phyloP scores from a whole-genome alignment of 1,140 invertebrate genomes.

The Caenorhabditis brenneri region DNA sequence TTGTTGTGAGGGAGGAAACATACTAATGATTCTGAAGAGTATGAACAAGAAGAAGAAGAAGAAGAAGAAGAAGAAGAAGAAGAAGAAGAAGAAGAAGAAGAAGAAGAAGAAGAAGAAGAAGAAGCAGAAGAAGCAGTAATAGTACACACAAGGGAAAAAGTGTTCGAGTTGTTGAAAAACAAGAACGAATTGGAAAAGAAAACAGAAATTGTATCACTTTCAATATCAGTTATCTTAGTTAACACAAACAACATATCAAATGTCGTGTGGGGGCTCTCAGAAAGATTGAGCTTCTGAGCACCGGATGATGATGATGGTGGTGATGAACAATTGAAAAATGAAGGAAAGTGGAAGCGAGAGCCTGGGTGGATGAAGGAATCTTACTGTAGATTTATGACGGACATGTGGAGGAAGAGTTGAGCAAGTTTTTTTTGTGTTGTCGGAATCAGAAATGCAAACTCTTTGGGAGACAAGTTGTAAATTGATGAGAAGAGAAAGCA shows the following conservation, averaged over 20 bases:
- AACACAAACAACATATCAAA: slow-evolving; percentile 43
- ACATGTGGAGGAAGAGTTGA: neutral
- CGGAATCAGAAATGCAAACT: neutral
- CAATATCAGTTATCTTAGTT: slow-evolving; percentile 41
- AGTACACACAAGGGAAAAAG: neutral
- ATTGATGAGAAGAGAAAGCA: slow-evolving; percentile 9
- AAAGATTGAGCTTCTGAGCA: neutral
- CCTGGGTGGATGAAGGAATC: neutral
- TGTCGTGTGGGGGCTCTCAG: neutral
- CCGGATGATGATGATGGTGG: neutral
- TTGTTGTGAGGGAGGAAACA: slow-evolving; percentile 1
- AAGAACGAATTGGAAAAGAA: slow-evolving; percentile 3
- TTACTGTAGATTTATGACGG: slow-evolving; percentile 42
- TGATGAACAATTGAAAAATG: slow-evolving; percentile 40
- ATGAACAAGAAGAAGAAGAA: neutral
- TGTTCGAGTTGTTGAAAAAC: neutral
- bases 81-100: neutral
- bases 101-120: neutral
- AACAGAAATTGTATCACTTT: slow-evolving; percentile 25
- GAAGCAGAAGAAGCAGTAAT: neutral
- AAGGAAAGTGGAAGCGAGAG: neutral
- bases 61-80: neutral
- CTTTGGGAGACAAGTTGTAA: slow-evolving; percentile 37
- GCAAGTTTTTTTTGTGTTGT: slow-evolving; percentile 9
- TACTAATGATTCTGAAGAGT: slow-evolving; percentile 35